Conservation (phyloP, 2,888 invertebrate genomes). For the Kryphioiulus occultus region DNA sequence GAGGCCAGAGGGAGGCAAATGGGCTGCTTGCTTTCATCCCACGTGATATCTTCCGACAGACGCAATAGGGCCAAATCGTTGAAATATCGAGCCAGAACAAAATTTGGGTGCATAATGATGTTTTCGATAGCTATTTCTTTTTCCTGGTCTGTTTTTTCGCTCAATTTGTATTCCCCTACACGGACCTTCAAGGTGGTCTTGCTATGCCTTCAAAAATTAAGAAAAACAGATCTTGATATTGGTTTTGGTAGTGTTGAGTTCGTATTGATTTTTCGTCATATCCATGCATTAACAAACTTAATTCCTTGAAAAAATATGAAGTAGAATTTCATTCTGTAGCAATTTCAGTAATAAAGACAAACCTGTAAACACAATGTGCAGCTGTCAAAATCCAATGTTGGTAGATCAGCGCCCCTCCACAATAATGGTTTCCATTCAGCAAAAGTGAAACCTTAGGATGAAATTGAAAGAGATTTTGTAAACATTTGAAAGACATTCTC, state of each 20-base stretch:
- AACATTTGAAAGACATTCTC: too few species aligned
- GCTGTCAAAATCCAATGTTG: constrained; percentile 50
- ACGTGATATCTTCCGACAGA: constrained; percentile 69
- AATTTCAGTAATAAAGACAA: neutral
- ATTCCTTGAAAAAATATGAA: too few species aligned
- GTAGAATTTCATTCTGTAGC: neutral
- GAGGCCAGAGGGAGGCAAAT: constrained; percentile 75
- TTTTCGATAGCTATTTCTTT: constrained; percentile 65
- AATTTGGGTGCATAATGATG: constrained; percentile 77
- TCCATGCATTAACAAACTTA: too few species aligned
- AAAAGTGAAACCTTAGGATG: constrained; percentile 46
- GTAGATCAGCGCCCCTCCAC: constrained; percentile 49
- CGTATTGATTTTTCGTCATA: too few species aligned
- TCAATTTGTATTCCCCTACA: constrained; percentile 51
- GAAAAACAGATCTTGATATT: neutral
- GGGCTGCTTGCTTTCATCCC: constrained; percentile 76
- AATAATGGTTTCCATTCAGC: constrained; percentile 51
- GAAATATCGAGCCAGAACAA: constrained; percentile 68
- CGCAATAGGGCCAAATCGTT: constrained; percentile 80
- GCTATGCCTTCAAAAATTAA: constrained; percentile 33
- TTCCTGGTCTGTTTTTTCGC: constrained; percentile 59
- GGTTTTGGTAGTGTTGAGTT: too few species aligned
- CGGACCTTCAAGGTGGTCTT: constrained; percentile 49
- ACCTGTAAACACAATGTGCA: constrained; percentile 52
- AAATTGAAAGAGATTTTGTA: too few species aligned